Conservation (phyloP, 1,140 invertebrate genomes). For the Hycleus cichorii region DNA sequence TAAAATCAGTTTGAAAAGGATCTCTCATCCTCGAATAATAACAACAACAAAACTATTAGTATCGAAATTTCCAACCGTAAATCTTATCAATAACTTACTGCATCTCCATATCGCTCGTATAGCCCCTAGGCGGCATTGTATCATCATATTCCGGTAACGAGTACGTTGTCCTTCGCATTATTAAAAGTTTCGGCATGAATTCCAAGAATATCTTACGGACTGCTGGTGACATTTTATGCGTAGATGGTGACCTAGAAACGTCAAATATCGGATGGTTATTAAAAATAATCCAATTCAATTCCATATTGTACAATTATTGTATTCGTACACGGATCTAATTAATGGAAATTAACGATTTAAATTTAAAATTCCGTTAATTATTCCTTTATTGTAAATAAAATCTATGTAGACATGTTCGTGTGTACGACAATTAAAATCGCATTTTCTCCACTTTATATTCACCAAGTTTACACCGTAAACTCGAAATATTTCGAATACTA, state of each 20-base stretch:
- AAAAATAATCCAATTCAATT: no score
- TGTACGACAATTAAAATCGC: no score
- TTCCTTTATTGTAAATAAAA: no score
- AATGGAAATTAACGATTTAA: no score
- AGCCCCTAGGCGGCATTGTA: conserved; percentile 63
- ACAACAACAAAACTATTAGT: conserved; percentile 5
- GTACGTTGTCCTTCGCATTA: conserved; percentile 83
- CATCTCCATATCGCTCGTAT: conserved; percentile 69
- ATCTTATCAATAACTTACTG: conserved; percentile 48
- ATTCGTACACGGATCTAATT: not conserved
- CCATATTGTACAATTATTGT: not conserved
- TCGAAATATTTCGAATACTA: no score
- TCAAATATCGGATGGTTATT: no score
- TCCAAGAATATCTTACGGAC: conserved; percentile 81
- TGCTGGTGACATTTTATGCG: conserved; percentile 91
- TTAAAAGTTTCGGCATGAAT: conserved; percentile 79
- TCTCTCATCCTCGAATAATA: conserved; percentile 37
- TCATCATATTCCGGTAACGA: conserved; percentile 75
- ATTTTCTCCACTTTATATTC: no score
- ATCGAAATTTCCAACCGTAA: not conserved
- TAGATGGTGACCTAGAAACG: conserved; percentile 77
- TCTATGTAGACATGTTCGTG: no score
- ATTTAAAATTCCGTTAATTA: no score
- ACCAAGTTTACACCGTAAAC: no score
- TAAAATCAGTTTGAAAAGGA: conserved; percentile 40